These are phyloP conservation scores for Falco punctatus DNA, from an alignment of 2,113 vertebrate species.

Conservation along the genomic window DNA sequence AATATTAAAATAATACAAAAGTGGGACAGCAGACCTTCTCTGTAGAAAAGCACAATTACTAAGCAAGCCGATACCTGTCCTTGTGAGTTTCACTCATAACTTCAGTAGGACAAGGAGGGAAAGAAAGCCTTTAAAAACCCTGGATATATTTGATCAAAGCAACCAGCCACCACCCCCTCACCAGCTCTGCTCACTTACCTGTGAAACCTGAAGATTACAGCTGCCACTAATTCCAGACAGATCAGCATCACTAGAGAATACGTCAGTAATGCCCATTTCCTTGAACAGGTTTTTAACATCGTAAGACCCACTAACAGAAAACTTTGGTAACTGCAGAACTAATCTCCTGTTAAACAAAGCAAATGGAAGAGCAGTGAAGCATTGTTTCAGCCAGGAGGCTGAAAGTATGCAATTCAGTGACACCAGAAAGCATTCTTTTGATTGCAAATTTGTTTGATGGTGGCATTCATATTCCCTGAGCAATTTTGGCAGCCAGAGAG, in stretches of 20 bases:
- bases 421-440: background rate
- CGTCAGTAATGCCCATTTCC: conserved; percentile 84
- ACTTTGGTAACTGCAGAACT: conserved; percentile 76
- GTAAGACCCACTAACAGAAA: conserved; percentile 83
- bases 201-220: conserved; percentile 75
- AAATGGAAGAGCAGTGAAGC: background rate
- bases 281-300: conserved; percentile 71
- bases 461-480: background rate
- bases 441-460: background rate
- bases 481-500: background rate
- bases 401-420: background rate
- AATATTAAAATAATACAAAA: background rate
- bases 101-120: background rate
- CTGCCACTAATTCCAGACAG: conserved; percentile 79
- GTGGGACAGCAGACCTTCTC: background rate
- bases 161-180: background rate
- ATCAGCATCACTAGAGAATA: conserved; percentile 80
- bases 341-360: conserved; percentile 56
- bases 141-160: background rate
- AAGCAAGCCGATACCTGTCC: background rate
- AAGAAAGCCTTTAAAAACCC: background rate
- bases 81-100: background rate
- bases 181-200: conserved; percentile 70
- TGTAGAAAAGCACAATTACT: background rate
- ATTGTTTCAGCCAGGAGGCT: background rate